These are phyloP conservation scores for Euplagia quadripunctaria DNA, from an alignment of 2,888 invertebrate genomes.

Conservation along the genomic window DNA sequence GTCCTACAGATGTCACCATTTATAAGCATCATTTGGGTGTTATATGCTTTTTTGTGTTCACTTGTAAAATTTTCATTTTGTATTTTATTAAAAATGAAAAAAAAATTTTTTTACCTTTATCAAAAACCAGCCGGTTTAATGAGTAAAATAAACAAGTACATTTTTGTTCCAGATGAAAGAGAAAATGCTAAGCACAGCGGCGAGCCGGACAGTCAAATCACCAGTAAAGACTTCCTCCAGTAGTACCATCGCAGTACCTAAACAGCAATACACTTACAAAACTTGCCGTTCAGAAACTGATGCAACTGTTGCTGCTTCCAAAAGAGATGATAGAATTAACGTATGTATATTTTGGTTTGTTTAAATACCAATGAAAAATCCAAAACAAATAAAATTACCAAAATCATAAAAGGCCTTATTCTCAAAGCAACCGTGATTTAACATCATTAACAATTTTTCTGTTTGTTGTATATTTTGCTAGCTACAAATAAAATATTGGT, in stretches of 20 bases:
- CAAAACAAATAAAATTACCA: neutral
- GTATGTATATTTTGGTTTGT: slow-evolving; percentile 50
- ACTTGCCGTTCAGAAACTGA: slow-evolving; percentile 54
- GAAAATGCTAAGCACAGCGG: slow-evolving; percentile 75
- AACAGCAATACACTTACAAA: slow-evolving; percentile 42
- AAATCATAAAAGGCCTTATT: too few relatives aligned
- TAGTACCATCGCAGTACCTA: slow-evolving; percentile 51
- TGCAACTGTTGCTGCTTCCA: slow-evolving; percentile 19
- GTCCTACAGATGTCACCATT: too few relatives aligned
- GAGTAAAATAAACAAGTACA: neutral
- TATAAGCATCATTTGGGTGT: too few relatives aligned
- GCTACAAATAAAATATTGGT: too few relatives aligned
- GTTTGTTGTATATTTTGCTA: too few relatives aligned
- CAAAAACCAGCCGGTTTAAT: too few relatives aligned
- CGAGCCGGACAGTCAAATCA: slow-evolving; percentile 70
- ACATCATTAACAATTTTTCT: too few relatives aligned
- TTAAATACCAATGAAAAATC: neutral
- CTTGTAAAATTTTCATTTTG: too few relatives aligned
- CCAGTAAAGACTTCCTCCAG: slow-evolving; percentile 66
- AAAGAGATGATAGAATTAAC: slow-evolving; percentile 59
- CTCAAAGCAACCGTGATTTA: too few relatives aligned
- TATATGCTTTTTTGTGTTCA: too few relatives aligned
- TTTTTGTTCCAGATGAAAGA: slow-evolving; percentile 76
- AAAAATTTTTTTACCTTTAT: too few relatives aligned
- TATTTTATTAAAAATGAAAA: too few relatives aligned